Evolutionary conservation across 2,797 vertebrate genomes (phyloP), one percentile per base, ranked within the genome.

Genomic region (Eospalax fontanierii): DNA sequence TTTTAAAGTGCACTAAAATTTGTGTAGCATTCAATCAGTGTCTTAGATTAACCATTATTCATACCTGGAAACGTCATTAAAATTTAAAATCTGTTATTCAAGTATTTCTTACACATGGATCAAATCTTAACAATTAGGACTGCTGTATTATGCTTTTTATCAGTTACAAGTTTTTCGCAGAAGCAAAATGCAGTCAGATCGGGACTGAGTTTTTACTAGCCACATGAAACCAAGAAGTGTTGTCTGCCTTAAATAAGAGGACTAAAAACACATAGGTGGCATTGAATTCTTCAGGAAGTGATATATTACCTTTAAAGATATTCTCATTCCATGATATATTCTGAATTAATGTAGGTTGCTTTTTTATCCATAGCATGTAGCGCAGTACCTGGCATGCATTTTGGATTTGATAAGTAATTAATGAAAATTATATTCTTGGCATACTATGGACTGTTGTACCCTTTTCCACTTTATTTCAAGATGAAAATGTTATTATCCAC

Each of bases 371-470:
- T 6, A 46, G 68, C 14, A 30, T 40, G 33, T 80, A 65, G 86
- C 87, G 82, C 6, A 78, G 24, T 87, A 35, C 65, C 76, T 92
- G 57, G 0, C 28, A 78, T 12, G n/a, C 43, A 76, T n/a, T 70
- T 46, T 26, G 6, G 46, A 46, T 87, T 95, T 92, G 91, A 75
- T 84, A 92, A 81, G 15, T 79, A 76, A 85, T 86, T 91, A 71
- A 74, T 65, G 28, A 89, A 74, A 83, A 68, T 26, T 57, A 71
- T 88, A 30, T 94, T 61, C 8, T 30, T 12, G 43, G 74, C 2
- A 70, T 11, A 93, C 10, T 59, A 12, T 87, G 22, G 63, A 65
- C 33, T 28, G 8, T n/a, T 89, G 21, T 76, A 50, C 26, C 63
- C 46, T 40, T 86, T 86, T 70, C 84, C 86, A 83, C 18, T 68